These are phyloP conservation scores for Cotesia glomerata DNA, from an alignment of 1,140 invertebrate species.

Conservation along the genomic window DNA sequence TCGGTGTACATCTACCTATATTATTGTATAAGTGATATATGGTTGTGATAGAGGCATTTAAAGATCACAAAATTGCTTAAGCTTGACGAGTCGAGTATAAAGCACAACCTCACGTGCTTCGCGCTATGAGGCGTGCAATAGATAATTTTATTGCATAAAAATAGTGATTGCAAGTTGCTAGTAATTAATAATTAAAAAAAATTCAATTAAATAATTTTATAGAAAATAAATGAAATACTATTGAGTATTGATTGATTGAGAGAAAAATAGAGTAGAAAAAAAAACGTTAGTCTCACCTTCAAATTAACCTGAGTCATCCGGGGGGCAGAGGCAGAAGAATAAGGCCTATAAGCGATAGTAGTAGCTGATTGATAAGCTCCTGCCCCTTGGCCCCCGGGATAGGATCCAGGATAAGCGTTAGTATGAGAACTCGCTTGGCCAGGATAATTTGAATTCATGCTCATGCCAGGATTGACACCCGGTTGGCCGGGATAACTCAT, in stretches of 20 bases:
- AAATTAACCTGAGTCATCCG: conserved; percentile 36
- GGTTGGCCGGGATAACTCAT: not conserved
- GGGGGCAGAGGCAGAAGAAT: conserved; percentile 44
- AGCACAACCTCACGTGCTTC: no score
- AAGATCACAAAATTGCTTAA: no score
- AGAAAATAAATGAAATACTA: not conserved
- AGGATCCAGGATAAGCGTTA: conserved; percentile 41
- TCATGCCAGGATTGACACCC: not conserved
- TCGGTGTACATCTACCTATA: no score
- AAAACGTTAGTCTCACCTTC: conserved; percentile 49
- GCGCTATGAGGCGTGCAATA: no score
- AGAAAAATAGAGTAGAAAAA: not conserved
- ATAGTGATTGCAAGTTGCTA: no score
- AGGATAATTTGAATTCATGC: conserved; percentile 29
- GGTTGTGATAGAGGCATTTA: no score
- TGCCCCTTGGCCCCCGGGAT: conserved; percentile 53
- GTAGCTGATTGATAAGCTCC: conserved; percentile 36
- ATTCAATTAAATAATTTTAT: no score
- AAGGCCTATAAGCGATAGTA: conserved; percentile 24
- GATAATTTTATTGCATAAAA: no score
- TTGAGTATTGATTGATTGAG: no score
- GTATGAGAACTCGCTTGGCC: conserved; percentile 24
- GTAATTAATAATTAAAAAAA: no score
- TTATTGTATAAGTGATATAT: no score
- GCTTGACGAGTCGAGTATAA: no score